These are phyloP conservation scores for Gymnothorax reevesii DNA, from an alignment of 2,797 vertebrate species.

Conservation along the genomic window DNA sequence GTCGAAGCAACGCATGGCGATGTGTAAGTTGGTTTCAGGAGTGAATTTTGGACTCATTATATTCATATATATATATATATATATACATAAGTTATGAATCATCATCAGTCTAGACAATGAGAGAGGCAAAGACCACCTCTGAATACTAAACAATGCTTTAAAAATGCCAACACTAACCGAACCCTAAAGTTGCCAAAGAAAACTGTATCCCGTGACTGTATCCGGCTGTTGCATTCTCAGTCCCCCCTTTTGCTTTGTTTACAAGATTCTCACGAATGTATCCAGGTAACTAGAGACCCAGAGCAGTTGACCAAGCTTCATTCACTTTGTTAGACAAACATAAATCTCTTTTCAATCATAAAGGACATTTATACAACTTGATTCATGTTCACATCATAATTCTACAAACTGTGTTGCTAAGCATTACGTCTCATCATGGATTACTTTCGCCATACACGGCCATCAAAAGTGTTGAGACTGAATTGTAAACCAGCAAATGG, in stretches of 20 bases:
- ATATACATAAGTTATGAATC: slow-evolving; percentile 25
- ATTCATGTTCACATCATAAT: slow-evolving; percentile 1
- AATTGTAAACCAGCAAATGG: not conserved
- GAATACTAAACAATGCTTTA: slow-evolving; percentile 51
- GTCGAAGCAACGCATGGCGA: not conserved
- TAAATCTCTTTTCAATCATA: slow-evolving; percentile 43
- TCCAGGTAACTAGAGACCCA: slow-evolving; percentile 53
- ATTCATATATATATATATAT: too few relatives aligned
- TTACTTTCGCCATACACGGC: not conserved
- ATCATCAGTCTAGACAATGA: slow-evolving; percentile 48
- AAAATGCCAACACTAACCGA: slow-evolving; percentile 49
- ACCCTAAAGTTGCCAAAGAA: slow-evolving; percentile 51
- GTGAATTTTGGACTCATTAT: not conserved
- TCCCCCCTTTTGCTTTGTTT: slow-evolving; percentile 44
- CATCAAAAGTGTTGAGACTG: not conserved
- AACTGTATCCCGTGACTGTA: slow-evolving; percentile 29
- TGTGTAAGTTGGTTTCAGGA: not conserved
- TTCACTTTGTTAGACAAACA: slow-evolving; percentile 51
- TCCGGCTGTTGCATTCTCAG: slow-evolving; percentile 20
- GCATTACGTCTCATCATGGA: slow-evolving; percentile 34
- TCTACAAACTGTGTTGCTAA: slow-evolving; percentile 7
- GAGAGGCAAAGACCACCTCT: slow-evolving; percentile 27
- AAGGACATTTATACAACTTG: slow-evolving; percentile 33
- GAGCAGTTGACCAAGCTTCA: slow-evolving; percentile 28
- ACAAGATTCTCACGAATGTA: slow-evolving; percentile 51